phyloP scores from a whole-genome alignment of 1,140 invertebrate genomes.

The Heliconius hewitsoni region DNA sequence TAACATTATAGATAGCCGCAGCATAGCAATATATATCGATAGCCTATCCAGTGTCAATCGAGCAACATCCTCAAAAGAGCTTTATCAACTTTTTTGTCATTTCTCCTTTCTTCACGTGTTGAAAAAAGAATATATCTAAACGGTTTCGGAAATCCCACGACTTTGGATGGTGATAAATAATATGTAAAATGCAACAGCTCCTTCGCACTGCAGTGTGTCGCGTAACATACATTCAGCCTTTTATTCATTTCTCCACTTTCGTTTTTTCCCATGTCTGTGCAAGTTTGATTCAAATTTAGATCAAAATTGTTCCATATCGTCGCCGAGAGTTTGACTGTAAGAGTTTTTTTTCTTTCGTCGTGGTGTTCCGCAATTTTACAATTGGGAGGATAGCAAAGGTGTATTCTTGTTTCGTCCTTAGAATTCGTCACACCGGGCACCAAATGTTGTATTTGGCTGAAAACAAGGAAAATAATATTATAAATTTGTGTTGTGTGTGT shows the following conservation, averaged over 20 bases:
- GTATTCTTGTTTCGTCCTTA: slow-evolving; percentile 39
- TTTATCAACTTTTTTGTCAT: slow-evolving; percentile 22
- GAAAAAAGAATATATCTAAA: background rate
- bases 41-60: background rate
- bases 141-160: slow-evolving; percentile 52
- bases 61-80: slow-evolving; percentile 12
- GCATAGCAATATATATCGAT: too few species aligned
- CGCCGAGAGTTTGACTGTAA: slow-evolving; percentile 79
- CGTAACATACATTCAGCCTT: slow-evolving; percentile 82
- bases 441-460: slow-evolving; percentile 44
- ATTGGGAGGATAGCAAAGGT: slow-evolving; percentile 41
- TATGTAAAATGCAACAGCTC: slow-evolving; percentile 56
- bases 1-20: too few species aligned
- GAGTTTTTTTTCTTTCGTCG: slow-evolving; percentile 26
- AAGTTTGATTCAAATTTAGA: slow-evolving; percentile 24
- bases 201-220: slow-evolving; percentile 83
- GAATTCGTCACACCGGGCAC: slow-evolving; percentile 54
- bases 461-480: slow-evolving; percentile 34
- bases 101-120: background rate
- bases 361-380: slow-evolving; percentile 21
- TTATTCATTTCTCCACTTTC: slow-evolving; percentile 31
- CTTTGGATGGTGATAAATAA: slow-evolving; percentile 50
- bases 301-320: slow-evolving; percentile 68
- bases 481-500: too few species aligned
- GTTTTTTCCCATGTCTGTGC: slow-evolving; percentile 54